Base-by-base conservation (phyloP, 2,888 invertebrate species). In the Agapetus fuscipes region DNA sequence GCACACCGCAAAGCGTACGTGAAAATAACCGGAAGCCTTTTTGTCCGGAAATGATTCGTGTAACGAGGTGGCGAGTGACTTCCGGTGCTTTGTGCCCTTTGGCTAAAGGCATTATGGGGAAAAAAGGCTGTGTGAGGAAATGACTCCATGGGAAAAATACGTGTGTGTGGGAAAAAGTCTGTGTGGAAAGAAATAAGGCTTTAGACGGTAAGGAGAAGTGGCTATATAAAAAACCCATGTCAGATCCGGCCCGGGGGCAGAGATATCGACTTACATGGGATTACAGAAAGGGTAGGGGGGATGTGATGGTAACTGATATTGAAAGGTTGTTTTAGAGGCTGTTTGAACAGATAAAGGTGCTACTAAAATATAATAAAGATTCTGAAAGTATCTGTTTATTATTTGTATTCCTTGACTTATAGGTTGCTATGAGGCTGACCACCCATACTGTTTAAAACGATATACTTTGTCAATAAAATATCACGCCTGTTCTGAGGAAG, bases 81-180 rank as follows among this genome's bases (percentile, higher is more conserved):
- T 31, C 28, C 33, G 30, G 4, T 20, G 4, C 20, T 20, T 20
- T 20, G n/a, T n/a, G n/a, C n/a, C n/a, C n/a, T n/a, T n/a, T n/a
- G n/a, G n/a, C n/a, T n/a, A n/a, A n/a, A n/a, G n/a, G n/a, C n/a
- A n/a, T 39, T 43, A 43, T 39, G 34, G 35, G 12, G 29, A 38
- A 28, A 37, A 41, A 44, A 34, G 28, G 38, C 17, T 37, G 14
- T 37, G 29, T 40, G 41, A 45, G 45, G 45, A 41, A 41, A 41
- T 35, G 24, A 25, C 25, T 24, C 20, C 17, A 17, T 17, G 25
- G 25, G 25, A 25, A 25, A n/a, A 34, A 14, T 34, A 34, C 34
- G 7, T 28, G 7, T 25, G 33, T 13, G 33, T 12, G 25, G 4
- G 10, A 17, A 3, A 25, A 33, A 14, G 24, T 3, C n/a, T 34